These are phyloP conservation scores for Mechanitis mazaeus DNA, from an alignment of 2,888 invertebrate genomes.

Conservation along the genomic window DNA sequence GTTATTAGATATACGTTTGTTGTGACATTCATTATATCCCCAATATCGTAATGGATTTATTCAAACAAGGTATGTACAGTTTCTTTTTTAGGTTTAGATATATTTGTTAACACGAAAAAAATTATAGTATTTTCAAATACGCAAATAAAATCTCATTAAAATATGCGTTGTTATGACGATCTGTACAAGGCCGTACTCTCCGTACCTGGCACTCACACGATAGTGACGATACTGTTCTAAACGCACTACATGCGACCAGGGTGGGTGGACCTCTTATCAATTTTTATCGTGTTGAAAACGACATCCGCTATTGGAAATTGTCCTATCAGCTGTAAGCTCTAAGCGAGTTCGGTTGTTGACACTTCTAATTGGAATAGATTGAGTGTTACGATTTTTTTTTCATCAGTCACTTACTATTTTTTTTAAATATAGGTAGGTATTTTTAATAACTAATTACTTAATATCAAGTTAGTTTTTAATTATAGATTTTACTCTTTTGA, in stretches of 20 bases:
- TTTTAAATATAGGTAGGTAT: background rate
- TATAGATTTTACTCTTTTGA: conserved; percentile 28
- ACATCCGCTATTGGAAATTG: conserved; percentile 24
- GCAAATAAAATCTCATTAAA: conserved; percentile 3
- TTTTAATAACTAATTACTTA: too few species aligned
- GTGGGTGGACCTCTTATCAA: conserved; percentile 63
- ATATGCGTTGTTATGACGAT: conserved; percentile 41
- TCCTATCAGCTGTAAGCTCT: conserved; percentile 17
- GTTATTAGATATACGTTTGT: conserved; percentile 18
- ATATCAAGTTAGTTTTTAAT: background rate
- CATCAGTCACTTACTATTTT: background rate
- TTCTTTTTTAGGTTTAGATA: background rate
- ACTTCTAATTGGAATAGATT: conserved; percentile 8
- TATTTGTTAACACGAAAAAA: background rate
- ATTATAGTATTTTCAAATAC: background rate
- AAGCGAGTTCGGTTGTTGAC: conserved; percentile 14
- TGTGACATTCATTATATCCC: conserved; percentile 23
- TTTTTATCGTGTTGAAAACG: conserved; percentile 38
- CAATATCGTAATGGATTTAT: conserved; percentile 46
- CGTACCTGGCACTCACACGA: conserved; percentile 60
- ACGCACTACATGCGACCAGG: conserved; percentile 40
- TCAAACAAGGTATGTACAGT: conserved; percentile 47
- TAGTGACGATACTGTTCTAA: conserved; percentile 34
- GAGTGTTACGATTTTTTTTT: conserved; percentile 6
- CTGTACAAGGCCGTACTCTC: conserved; percentile 65